Conservation (phyloP, 1,140 invertebrate genomes). For the Aphelenchoides besseyi region DNA sequence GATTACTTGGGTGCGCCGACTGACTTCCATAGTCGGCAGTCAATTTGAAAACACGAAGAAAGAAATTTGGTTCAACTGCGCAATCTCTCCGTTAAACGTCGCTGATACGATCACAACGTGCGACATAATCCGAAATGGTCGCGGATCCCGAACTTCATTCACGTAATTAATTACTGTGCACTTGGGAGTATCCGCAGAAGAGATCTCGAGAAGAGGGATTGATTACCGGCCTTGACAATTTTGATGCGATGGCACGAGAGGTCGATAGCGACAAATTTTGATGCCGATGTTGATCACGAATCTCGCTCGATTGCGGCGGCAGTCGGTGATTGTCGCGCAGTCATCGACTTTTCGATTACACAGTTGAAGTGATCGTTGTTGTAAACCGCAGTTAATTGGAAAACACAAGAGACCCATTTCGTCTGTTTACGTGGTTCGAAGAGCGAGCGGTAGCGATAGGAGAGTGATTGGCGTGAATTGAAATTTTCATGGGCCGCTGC, state of each 20-base stretch:
- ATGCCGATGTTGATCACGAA: background rate
- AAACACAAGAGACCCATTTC: background rate
- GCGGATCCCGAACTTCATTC: too few relatives aligned
- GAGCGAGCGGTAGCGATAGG: background rate
- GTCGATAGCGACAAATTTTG: slow-evolving; percentile 1
- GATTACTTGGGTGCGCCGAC: too few relatives aligned
- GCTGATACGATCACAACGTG: too few relatives aligned
- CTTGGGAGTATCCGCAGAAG: too few relatives aligned
- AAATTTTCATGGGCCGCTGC: background rate
- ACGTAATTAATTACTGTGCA: too few relatives aligned
- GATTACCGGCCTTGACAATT: too few relatives aligned
- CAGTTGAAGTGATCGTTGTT: background rate
- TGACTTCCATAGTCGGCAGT: too few relatives aligned
- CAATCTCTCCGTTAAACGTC: too few relatives aligned
- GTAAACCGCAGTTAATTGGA: background rate
- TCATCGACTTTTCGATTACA: background rate
- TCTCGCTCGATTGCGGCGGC: background rate
- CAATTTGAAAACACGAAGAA: too few relatives aligned
- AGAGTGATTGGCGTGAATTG: background rate
- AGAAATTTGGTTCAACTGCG: too few relatives aligned
- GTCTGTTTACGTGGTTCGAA: background rate
- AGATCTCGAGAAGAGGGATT: too few relatives aligned
- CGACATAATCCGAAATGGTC: too few relatives aligned
- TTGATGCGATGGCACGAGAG: slow-evolving; percentile 4
- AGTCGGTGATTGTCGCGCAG: background rate